phyloP scores from a whole-genome alignment of 2,113 vertebrate species.

The Ranitomeya variabilis region DNA sequence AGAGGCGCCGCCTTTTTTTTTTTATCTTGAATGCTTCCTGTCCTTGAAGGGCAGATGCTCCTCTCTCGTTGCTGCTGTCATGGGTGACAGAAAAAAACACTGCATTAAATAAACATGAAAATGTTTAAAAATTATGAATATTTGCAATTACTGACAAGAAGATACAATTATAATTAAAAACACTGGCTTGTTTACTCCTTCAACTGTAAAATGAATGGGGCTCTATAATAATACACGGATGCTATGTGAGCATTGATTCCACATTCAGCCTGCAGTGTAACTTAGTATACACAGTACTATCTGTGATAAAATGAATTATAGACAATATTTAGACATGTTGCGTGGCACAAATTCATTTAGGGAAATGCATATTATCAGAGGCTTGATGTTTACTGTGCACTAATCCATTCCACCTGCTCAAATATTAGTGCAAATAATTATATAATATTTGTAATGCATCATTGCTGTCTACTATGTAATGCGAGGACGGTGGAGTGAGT shows the following conservation, averaged over 20 bases:
- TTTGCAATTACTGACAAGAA: conserved; percentile 7
- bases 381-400: conserved; percentile 90
- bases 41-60: too few relatives aligned
- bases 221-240: conserved; percentile 64
- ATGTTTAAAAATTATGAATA: neutral
- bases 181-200: conserved; percentile 46
- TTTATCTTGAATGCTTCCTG: too few relatives aligned
- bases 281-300: conserved; percentile 78
- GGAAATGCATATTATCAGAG: conserved; percentile 81
- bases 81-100: neutral
- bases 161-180: conserved; percentile 48
- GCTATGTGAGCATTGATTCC: conserved; percentile 63
- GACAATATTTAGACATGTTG: conserved; percentile 82
- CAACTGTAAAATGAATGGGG: conserved; percentile 50
- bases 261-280: conserved; percentile 70
- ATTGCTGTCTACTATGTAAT: conserved; percentile 73
- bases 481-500: conserved; percentile 73
- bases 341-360: conserved; percentile 83
- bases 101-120: too few relatives aligned
- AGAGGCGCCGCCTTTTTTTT: too few relatives aligned
- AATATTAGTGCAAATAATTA: conserved; percentile 90
- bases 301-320: conserved; percentile 78
- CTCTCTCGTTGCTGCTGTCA: too few relatives aligned
- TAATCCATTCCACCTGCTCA: conserved; percentile 99
- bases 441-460: conserved; percentile 82